Base-by-base conservation (phyloP, 2,113 vertebrate genomes). In the Lucifuga dentata region DNA sequence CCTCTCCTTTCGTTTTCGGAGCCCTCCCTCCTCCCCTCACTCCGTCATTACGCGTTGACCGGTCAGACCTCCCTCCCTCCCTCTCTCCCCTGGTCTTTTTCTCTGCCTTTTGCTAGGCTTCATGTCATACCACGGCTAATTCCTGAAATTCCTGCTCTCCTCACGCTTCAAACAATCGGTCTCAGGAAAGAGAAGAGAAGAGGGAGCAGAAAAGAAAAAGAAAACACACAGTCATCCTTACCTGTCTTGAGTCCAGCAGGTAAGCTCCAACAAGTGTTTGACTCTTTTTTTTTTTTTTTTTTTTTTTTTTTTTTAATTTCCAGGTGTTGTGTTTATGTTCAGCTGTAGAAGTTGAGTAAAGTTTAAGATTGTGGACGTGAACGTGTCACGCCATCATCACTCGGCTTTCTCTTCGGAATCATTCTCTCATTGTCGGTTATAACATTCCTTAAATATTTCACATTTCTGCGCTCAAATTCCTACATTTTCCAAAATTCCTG, bases 121-220 rank as follows among this genome's bases (percentile, higher is more conserved):
- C 92, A 83, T 91, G 87, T 91, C 89, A 93, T 92, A 90, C 91
- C 90, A 89, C 87, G 81, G 88, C 79, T 88, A 90, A 94, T 94
- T 93, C 93, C 91, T 91, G 79, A 90, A 84, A 94, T 94, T 94
- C 93, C 91, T 90, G 81, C 88, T 88, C 84, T 88, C 87, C 86
- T 90, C 71, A 82, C 86, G 80, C 88, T 88, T 87, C 89, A 89
- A 86, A 86, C 89, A 80, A 83, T 60, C 89, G 53, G 83, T 90
- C 81, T 41, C 80, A 74, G 84, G 80, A 84, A 86, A 78, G 74
- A 88, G 81, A 83, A 76, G 62, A 88, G 81, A 84, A 76, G 64
- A 76, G 76, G 76, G 66, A 76, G 82, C 87, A 85, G 78, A 80
- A 82, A 81, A 81, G 63, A 83, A 78, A 8, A 39, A 40, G 15